Base-by-base conservation (phyloP, 2,888 invertebrate genomes). In the Abrostola tripartita region DNA sequence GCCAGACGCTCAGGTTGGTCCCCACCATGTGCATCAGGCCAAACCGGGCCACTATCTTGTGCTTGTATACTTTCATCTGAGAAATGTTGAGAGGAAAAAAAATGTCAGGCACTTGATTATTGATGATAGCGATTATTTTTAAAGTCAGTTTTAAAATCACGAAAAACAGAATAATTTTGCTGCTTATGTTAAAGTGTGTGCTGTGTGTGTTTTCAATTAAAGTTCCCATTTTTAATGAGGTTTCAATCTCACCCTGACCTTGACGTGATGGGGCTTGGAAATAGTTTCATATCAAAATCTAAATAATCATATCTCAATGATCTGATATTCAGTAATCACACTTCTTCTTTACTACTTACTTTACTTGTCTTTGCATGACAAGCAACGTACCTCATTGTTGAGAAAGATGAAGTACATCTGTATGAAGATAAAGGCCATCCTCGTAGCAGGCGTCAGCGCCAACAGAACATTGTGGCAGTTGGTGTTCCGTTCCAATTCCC, bases 1-100 rank as follows among this genome's bases (percentile, higher is more conserved):
- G 95, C 99, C 99, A 99, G 14, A 99, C 99, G 77, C 99, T 99
- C 56, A 99, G 93, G 92, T 99, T 99, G 10, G 99, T 99, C 36
- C 99, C 99, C 63, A 99, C 98, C 98, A 99, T 98, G 90, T 99
- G 99, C 99, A 99, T 99, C 65, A 99, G 95, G 1, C 99, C 99
- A 84, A 99, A 99, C 71, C 99, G 96, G 0, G 99, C 99, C 65
- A 98, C 96, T 71, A 98, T 96, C 90, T 97, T 97, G 89, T 98
- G 98, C 79, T 97, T 97, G 91, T 98, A 97, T 14, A 98, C 98
- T 93, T 98, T 97, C 96, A 98, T 98, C 97, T 98, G 98, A 24
- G 90, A 91, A 65, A 51, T 40, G 38, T 61, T 55, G 62, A 12
- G 12, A 57, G 61, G 60, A 47, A 52, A 53, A 38, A 0, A 44